Conservation (phyloP, 2,888 invertebrate species). For the Craniophora ligustri region DNA sequence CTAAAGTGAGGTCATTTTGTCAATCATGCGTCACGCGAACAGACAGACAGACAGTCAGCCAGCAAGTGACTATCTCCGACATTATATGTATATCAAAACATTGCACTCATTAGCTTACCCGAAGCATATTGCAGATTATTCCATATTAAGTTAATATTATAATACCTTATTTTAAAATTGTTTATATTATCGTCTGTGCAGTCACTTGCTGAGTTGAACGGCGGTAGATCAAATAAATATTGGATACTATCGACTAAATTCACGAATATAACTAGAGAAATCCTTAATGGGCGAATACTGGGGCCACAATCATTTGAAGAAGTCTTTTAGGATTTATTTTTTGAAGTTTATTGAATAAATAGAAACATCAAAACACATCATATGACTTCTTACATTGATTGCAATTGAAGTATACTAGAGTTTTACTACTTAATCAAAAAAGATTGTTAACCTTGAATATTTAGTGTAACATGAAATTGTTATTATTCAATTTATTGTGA, state of each 20-base stretch:
- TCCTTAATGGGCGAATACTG: not conserved
- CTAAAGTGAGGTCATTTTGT: conserved; percentile 67
- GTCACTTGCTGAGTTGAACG: conserved; percentile 50
- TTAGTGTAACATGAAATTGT: conserved; percentile 7
- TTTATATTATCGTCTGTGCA: conserved; percentile 41
- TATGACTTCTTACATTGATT: no score
- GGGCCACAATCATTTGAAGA: not conserved
- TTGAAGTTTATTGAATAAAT: not conserved
- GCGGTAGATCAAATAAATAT: conserved; percentile 23
- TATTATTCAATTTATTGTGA: conserved; percentile 10
- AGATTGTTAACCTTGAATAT: conserved; percentile 19
- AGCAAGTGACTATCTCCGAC: conserved; percentile 48
- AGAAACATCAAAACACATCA: not conserved
- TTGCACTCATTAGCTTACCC: conserved; percentile 56
- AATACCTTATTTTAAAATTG: conserved; percentile 53
- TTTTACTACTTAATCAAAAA: not conserved
- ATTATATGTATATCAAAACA: conserved; percentile 50
- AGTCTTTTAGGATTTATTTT: not conserved
- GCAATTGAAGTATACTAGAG: no score
- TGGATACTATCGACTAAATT: conserved; percentile 40
- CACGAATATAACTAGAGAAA: conserved; percentile 17
- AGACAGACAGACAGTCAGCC: conserved; percentile 32
- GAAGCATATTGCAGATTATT: conserved; percentile 57
- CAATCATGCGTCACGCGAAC: conserved; percentile 58
- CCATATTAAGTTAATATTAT: conserved; percentile 43